Base-by-base conservation (phyloP, 2,888 invertebrate genomes). In the Ormyrus thymus region DNA sequence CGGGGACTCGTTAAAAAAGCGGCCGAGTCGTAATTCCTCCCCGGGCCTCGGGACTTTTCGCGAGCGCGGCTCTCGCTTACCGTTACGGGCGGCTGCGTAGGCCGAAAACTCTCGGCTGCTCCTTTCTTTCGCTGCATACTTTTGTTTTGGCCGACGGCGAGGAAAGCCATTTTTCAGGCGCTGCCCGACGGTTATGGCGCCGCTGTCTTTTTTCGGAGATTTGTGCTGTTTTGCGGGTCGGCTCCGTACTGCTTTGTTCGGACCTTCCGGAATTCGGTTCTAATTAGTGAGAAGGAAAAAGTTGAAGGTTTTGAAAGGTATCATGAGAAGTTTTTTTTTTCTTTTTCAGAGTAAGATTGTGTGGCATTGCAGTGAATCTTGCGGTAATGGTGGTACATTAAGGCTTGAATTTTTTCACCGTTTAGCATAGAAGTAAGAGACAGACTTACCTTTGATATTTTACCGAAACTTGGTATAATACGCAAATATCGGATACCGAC, bases 1-100 rank as follows among this genome's bases (percentile, higher is more conserved):
- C n/a, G n/a, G 66, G 46, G 64, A 29, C 69, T 79, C 70, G 65
- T 79, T 75, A 53, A 69, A 58, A 65, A 48, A 29, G 29, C 10
- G 58, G 13, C n/a, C n/a, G 55, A 10, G 10, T 69, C 73, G 48
- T 69, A 56, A 62, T 62, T 72, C 29, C 62, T 15, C 53, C n/a
- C n/a, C 46, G 46, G 55, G 5, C 66, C 13, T 66, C 58, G 48
- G 29, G 56, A 53, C 55, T 62, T 69, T 62, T 62, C 58, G 76
- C 53, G 76, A 13, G 45, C 7, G 9, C 45, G 3, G 56, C 29
- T n/a, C 61, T 43, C 11, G 11, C 8, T 50, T 68, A 66, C 77
- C 59, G 77, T 77, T 77, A 56, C 29, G 29, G 29, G 29, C 29
- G 4, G n/a, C 10, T 46, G 10, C 11, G 11, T 6, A 13, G 11